Conservation (phyloP, 2,888 invertebrate species). For the Scaptomyza caliginosa region DNA sequence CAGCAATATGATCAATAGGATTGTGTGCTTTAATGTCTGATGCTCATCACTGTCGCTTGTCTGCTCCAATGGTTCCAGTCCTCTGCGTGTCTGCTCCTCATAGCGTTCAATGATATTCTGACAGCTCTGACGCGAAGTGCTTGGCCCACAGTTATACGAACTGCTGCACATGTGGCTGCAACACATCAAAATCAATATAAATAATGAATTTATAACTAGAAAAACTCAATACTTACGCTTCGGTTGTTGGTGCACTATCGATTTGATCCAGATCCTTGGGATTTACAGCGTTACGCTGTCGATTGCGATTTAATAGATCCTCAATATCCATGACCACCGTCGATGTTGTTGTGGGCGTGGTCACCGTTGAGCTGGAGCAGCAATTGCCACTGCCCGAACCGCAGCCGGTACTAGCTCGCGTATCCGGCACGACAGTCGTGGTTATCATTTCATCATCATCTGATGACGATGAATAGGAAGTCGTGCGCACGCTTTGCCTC, state of each 20-base stretch:
- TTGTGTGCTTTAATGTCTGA: slow-evolving; percentile 92
- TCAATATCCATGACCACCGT: slow-evolving; percentile 87
- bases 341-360: slow-evolving; percentile 72
- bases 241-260: slow-evolving; percentile 49
- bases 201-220: accelerated
- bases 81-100: slow-evolving; percentile 85
- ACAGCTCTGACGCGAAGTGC: slow-evolving; percentile 85
- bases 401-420: slow-evolving; percentile 46
- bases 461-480: slow-evolving; percentile 81
- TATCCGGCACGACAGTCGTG: slow-evolving; percentile 46
- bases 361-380: slow-evolving; percentile 73
- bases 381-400: slow-evolving; percentile 80
- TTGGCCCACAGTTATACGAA: slow-evolving; percentile 85
- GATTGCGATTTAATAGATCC: slow-evolving; percentile 85
- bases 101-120: slow-evolving; percentile 85
- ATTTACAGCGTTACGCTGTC: slow-evolving; percentile 49
- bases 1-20: slow-evolving; percentile 90
- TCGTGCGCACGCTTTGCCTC: slow-evolving; percentile 71
- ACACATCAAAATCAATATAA: not conserved
- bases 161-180: slow-evolving; percentile 84
- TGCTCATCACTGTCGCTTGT: slow-evolving; percentile 86
- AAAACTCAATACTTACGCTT: slow-evolving; percentile 35
- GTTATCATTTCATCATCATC: slow-evolving; percentile 82
- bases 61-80: slow-evolving; percentile 85
- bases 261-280: slow-evolving; percentile 54